Evolutionary conservation across 2,797 vertebrate genomes (phyloP).

Genomic region (Spondyliosoma cantharus): DNA sequence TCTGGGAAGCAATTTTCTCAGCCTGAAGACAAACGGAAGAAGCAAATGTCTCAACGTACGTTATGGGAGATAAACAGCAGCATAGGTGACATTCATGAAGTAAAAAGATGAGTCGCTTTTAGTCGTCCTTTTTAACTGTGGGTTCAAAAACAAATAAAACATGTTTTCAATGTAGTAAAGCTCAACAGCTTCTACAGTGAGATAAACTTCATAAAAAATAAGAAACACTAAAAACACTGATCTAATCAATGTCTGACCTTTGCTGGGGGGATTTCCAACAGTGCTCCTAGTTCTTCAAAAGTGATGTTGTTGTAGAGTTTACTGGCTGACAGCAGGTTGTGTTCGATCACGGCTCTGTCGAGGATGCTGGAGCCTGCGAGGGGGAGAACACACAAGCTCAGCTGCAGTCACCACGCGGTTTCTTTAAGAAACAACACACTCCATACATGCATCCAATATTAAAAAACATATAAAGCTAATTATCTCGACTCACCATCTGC

Average conservation of each 20-base stretch:
- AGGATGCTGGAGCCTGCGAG: constrained; percentile 95
- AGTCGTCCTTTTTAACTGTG: background rate
- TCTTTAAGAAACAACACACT: background rate
- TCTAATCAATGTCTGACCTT: constrained; percentile 84
- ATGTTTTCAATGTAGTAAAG: background rate
- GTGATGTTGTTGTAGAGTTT: constrained; percentile 99
- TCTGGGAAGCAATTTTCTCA: constrained; percentile 99
- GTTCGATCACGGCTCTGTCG: constrained; percentile 98
- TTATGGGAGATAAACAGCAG: background rate
- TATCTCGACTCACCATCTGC: constrained; percentile 79
- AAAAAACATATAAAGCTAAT: background rate
- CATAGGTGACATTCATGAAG: background rate
- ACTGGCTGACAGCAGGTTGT: constrained; percentile 97
- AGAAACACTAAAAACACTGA: background rate
- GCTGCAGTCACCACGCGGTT: background rate
- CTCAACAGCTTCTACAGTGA: background rate
- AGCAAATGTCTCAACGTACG: background rate
- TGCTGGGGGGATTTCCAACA: constrained; percentile 97
- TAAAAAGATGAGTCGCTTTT: background rate
- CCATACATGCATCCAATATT: background rate
- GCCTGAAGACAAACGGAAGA: constrained; percentile 82
- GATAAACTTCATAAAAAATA: background rate
- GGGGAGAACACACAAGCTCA: constrained; percentile 24
- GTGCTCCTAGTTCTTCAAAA: constrained; percentile 96
- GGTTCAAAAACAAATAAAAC: background rate